Percentiles rank a stretch among this genome's conserved stretches.
These are phyloP conservation scores for Leucosticte australis DNA, from an alignment of 2,113 vertebrate species.

Conservation along the genomic window DNA sequence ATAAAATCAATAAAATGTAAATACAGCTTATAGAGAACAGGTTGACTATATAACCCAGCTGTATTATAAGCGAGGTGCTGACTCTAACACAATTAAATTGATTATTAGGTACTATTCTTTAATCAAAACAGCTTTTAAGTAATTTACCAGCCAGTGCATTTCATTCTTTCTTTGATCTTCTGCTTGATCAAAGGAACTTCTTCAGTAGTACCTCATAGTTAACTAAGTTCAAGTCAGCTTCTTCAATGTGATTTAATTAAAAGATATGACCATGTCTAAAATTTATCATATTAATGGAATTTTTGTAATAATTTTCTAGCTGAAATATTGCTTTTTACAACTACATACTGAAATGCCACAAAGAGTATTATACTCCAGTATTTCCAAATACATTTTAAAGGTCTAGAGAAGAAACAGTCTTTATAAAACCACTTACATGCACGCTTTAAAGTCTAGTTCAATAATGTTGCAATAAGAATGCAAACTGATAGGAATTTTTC, in stretches of 20 bases:
- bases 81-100: neutral
- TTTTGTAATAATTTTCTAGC: neutral
- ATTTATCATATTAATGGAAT: neutral
- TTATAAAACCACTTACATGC: neutral
- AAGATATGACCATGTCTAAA: neutral
- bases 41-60: neutral
- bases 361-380: neutral
- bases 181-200: neutral
- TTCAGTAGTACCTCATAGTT: neutral
- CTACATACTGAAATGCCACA: neutral
- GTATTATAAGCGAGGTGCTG: neutral
- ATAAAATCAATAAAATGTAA: neutral
- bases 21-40: neutral
- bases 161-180: neutral
- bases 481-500: neutral
- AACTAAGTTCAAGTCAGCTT: neutral
- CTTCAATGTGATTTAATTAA: constrained; percentile 13
- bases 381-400: neutral
- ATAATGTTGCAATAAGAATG: neutral
- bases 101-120: neutral
- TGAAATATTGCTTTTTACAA: neutral
- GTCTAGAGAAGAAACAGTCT: neutral
- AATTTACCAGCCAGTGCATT: neutral
- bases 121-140: constrained; percentile 11
- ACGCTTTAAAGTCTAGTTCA: neutral